Percentiles rank a stretch among this genome's conserved stretches.
Evolutionary conservation across 2,888 invertebrate species (phyloP).

Genomic region (Brachyptera putata): DNA sequence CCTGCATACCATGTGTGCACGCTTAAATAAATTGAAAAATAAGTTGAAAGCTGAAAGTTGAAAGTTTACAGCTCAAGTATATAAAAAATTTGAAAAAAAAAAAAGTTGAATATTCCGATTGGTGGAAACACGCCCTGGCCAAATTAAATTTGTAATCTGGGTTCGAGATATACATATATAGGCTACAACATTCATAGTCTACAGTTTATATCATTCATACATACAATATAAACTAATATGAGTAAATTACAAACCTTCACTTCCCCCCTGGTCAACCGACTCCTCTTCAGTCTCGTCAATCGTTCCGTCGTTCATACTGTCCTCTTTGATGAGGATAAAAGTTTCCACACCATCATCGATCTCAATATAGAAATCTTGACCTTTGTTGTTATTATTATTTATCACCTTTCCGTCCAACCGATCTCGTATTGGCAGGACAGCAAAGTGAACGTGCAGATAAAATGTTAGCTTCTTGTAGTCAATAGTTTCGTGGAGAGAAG

Average conservation of each 20-base stretch:
- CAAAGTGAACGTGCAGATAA: constrained; percentile 42
- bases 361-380: constrained; percentile 16
- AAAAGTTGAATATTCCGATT: too few species aligned
- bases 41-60: too few species aligned
- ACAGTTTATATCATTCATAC: not conserved
- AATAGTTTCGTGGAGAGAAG: constrained; percentile 36
- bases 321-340: constrained; percentile 11
- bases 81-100: too few species aligned
- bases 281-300: constrained; percentile 6
- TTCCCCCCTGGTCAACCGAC: constrained; percentile 6
- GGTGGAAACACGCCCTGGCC: too few species aligned
- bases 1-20: too few species aligned
- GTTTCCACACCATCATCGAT: constrained; percentile 17
- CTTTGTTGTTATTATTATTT: not conserved
- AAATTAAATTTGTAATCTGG: too few species aligned
- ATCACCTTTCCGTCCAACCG: not conserved
- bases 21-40: too few species aligned
- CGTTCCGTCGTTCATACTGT: too few species aligned
- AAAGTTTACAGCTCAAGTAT: too few species aligned
- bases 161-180: too few species aligned
- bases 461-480: constrained; percentile 42
- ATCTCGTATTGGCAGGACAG: constrained; percentile 37
- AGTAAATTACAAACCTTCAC: not conserved
- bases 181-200: too few species aligned
- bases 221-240: not conserved